Percentiles rank a stretch among this genome's conserved stretches.
Evolutionary conservation across 2,113 vertebrate genomes (phyloP).

Genomic region (Lophochroa leadbeateri): DNA sequence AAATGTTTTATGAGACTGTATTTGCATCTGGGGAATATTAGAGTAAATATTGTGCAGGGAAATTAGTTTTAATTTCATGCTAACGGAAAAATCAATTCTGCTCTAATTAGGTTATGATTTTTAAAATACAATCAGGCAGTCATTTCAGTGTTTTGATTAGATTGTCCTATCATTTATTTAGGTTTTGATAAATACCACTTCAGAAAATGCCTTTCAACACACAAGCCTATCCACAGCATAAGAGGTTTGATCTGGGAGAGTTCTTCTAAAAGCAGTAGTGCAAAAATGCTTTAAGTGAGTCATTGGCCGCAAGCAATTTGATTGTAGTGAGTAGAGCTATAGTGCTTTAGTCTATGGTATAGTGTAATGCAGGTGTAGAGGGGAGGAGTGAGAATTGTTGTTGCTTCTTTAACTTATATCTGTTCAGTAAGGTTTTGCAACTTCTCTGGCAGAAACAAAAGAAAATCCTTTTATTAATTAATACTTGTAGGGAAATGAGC

Average conservation of each 20-base stretch:
- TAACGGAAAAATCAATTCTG: constrained; percentile 72
- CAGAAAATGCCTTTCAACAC: constrained; percentile 55
- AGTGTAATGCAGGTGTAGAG: background rate
- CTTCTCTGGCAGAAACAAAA: background rate
- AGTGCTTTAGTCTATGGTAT: background rate
- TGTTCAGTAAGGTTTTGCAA: background rate
- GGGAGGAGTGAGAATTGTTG: background rate
- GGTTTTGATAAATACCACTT: constrained; percentile 66
- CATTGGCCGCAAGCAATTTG: background rate
- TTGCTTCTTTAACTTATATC: background rate
- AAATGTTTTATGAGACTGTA: constrained; percentile 69
- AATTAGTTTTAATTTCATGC: constrained; percentile 77
- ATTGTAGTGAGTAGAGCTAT: background rate
- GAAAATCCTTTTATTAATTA: background rate
- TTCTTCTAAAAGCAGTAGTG: background rate
- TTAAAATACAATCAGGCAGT: constrained; percentile 72
- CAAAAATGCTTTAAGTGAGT: background rate
- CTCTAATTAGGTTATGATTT: constrained; percentile 76
- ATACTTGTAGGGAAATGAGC: background rate
- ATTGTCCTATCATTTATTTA: constrained; percentile 68
- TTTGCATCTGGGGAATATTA: constrained; percentile 75
- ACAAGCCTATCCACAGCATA: constrained; percentile 29
- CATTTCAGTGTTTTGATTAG: constrained; percentile 73
- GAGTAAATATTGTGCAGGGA: constrained; percentile 71
- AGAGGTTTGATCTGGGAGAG: background rate